Evolutionary conservation across 1,140 invertebrate species (phyloP), one percentile per base, ranked within the genome.

Genomic region (Asobara japonica): DNA sequence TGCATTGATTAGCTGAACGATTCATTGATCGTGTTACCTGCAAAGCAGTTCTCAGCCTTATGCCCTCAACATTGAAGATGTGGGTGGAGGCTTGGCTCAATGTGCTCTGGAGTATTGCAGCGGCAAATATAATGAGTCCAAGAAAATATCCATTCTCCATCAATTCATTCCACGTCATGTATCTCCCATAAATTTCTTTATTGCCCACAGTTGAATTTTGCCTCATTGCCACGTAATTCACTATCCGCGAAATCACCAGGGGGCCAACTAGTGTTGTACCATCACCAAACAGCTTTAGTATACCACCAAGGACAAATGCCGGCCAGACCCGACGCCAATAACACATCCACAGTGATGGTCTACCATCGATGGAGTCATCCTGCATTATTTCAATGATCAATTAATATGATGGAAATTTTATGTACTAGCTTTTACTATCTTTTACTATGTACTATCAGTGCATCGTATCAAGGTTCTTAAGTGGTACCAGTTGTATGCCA

Each of bases 31-130:
- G 11, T 48, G 41, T 36, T 87, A 92, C 92, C 89, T 96, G 94
- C 74, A 96, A 87, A 65, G 94, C 92, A 41, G 91, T 92, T 87
- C 94, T 93, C 56, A 95, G 88, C 78, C 93, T 90, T 68, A 94
- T 94, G 64, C 94, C 94, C 86, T 94, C 93, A 65, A 94, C 90
- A 69, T 93, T 94, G 10, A 95, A 90, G 41, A 96, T 87, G 84
- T 95, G 94, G 70, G 94, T 94, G 13, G 94, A 94, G 67, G 93
- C 91, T 88, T 97, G 95, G n/a, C 94, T 94, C 61, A 96, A 88
- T 27, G 92, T 92, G 73, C 92, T 93, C 86, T 96, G 94, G 18
- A 92, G 86, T 36, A 96, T 79, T 7, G 91, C 89, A n/a, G 92
- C 89, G 11, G 95, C 66, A 20, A 96, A 90, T 36, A 95, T 89